These are phyloP conservation scores for Mallateleia sp. DNA, from an alignment of 2,888 invertebrate genomes.

Conservation along the genomic window DNA sequence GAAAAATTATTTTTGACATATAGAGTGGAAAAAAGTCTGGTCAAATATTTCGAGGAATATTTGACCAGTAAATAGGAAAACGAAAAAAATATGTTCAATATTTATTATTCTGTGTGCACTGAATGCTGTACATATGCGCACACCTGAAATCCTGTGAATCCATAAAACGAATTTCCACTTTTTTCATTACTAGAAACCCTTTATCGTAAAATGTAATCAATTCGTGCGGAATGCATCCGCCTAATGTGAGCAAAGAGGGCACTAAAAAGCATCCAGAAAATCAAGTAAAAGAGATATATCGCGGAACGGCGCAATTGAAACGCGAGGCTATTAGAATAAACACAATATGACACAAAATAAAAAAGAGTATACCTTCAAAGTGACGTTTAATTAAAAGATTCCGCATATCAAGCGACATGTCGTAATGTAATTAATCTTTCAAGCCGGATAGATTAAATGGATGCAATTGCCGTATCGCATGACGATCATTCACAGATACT, in stretches of 20 bases:
- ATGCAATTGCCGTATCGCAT: constrained; percentile 76
- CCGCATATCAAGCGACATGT: constrained; percentile 70
- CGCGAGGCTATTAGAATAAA: constrained; percentile 70
- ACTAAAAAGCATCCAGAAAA: constrained; percentile 68
- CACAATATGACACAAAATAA: constrained; percentile 68
- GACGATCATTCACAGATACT: constrained; percentile 75
- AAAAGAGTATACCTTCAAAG: constrained; percentile 71
- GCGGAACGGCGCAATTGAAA: constrained; percentile 67
- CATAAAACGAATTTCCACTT: constrained; percentile 64
- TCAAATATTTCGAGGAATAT: too few relatives aligned
- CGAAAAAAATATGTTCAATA: constrained; percentile 59
- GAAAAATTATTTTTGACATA: too few relatives aligned
- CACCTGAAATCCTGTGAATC: constrained; percentile 47
- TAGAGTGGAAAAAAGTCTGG: too few relatives aligned
- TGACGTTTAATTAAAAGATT: constrained; percentile 77
- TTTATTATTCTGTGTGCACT: constrained; percentile 61
- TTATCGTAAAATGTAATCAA: constrained; percentile 72
- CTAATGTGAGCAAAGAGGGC: constrained; percentile 69
- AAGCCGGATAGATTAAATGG: constrained; percentile 74
- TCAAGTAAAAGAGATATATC: constrained; percentile 64
- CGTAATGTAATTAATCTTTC: constrained; percentile 75
- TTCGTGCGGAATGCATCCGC: constrained; percentile 59
- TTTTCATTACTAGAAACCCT: constrained; percentile 73
- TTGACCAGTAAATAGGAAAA: too few relatives aligned
- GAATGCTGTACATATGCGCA: constrained; percentile 27